A percentile compares a stretch with the other conserved stretches of the same genome.
These are phyloP conservation scores for Distichodus sexfasciatus DNA, from an alignment of 2,797 vertebrate genomes.

Conservation along the genomic window DNA sequence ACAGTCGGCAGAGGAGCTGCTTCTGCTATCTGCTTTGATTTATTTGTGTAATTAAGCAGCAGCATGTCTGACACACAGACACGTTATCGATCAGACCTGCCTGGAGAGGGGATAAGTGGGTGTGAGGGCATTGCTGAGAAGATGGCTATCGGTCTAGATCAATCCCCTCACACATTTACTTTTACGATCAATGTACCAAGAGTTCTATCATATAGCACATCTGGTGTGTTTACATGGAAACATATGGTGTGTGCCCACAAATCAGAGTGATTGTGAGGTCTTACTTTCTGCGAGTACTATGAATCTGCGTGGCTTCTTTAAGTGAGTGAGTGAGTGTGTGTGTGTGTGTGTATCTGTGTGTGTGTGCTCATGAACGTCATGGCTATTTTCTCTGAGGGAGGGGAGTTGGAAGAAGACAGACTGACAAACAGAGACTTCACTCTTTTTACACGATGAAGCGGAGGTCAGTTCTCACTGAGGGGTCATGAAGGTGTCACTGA, in stretches of 20 bases:
- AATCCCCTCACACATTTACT: conserved; percentile 36
- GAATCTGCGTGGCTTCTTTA: neutral
- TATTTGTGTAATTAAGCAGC: conserved; percentile 51
- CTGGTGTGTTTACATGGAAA: conserved; percentile 10
- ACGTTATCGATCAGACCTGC: conserved; percentile 42
- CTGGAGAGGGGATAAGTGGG: conserved; percentile 30
- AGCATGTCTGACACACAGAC: conserved; percentile 45
- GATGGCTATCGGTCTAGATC: conserved; percentile 42
- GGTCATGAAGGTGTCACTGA: neutral
- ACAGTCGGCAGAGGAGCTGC: neutral
- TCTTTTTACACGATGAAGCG: conserved; percentile 6
- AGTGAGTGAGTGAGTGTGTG: neutral
- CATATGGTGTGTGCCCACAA: neutral
- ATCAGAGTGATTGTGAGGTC: neutral
- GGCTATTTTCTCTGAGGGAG: neutral
- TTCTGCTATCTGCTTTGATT: conserved; percentile 47
- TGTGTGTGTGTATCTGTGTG: neutral
- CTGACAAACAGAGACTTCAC: neutral
- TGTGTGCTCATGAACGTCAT: neutral
- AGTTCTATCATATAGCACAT: conserved; percentile 35
- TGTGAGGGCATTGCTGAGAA: conserved; percentile 31
- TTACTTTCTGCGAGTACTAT: neutral
- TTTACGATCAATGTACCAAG: conserved; percentile 38
- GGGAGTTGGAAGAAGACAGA: neutral
- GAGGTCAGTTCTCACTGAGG: neutral